Base-by-base conservation (phyloP, 2,888 invertebrate genomes). In the Drosophila quinaria region DNA sequence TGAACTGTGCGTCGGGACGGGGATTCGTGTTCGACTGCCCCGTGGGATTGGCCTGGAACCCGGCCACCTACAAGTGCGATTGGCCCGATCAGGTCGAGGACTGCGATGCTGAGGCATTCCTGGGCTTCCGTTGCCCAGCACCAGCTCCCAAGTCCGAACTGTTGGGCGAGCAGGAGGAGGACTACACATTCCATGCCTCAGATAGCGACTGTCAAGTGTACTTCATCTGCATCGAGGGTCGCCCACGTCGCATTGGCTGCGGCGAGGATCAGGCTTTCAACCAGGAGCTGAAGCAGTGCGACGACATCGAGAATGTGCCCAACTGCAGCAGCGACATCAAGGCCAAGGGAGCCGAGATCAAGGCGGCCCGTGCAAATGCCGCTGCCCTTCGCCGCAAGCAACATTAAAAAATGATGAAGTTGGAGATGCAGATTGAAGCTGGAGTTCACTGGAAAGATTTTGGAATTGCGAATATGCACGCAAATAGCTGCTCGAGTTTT, bases 41-140 rank as follows among this genome's bases (percentile, higher is more conserved):
- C 0, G 97, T 96, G 86, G 97, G 97, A 22, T 93, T 97, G 56
- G 97, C 97, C 9, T 97, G 95, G 93, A 96, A 95, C 91, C 93
- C 95, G 1, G 94, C 94, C 11, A 94, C 94, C 10, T 96, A 97
- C 90, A 94, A 95, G 58, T 97, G 97, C 91, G 97, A 97, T 73
- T 97, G 97, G 97, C 97, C 97, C 4, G 97, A 97, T 93, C 95
- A 96, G 92, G 97, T 97, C 0, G 92, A 94, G 4, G 95, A 95
- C 63, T 97, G 97, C 85, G 96, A 97, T 90, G 96, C 96, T 54
- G 97, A 97, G 94, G 95, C 96, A 1, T 93, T 87, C 79, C 94
- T 97, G 56, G 96, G 97, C 10, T 97, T 97, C 94, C 94, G 94
- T 13, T 97, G 97, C 89, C 97, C 97, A 0, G 94, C 94, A n/a